Evolutionary conservation across 2,888 invertebrate species (phyloP).

Genomic region (Lamellibrachia satsuma): DNA sequence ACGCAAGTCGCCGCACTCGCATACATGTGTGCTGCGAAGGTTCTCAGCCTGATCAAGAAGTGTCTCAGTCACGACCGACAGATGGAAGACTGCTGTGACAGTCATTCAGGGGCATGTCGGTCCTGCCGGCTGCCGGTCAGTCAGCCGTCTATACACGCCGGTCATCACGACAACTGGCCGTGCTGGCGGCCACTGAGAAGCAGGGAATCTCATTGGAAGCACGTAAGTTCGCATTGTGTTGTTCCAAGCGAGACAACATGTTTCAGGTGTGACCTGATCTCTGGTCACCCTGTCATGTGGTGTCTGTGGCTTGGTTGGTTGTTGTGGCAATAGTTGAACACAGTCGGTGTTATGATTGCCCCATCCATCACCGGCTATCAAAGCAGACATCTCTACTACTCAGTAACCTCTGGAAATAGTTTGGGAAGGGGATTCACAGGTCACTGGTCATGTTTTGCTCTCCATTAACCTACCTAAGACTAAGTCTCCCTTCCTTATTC

Average conservation of each 20-base stretch:
- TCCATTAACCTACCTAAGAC: neutral
- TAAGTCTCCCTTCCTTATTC: neutral
- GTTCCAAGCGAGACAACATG: neutral
- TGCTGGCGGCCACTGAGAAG: neutral
- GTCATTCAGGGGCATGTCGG: neutral
- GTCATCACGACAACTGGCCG: neutral
- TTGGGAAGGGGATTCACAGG: neutral
- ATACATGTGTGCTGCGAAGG: conserved; percentile 1
- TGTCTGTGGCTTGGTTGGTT: conserved; percentile 1
- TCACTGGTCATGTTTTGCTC: neutral
- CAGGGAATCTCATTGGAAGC: neutral
- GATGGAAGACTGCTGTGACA: neutral
- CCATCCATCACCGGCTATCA: neutral
- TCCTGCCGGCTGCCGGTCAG: neutral
- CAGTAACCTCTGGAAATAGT: neutral
- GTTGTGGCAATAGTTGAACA: neutral
- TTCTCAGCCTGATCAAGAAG: neutral
- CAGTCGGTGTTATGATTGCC: neutral
- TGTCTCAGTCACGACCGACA: neutral
- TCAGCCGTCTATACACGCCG: neutral
- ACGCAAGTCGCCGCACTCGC: neutral
- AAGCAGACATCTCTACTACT: neutral
- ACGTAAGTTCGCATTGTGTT: neutral
- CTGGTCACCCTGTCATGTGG: neutral
- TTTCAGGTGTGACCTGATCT: neutral